Evolutionary conservation across 2,888 invertebrate genomes (phyloP), one percentile per base, ranked within the genome.

Genomic region (Tetheella fluctuosa): DNA sequence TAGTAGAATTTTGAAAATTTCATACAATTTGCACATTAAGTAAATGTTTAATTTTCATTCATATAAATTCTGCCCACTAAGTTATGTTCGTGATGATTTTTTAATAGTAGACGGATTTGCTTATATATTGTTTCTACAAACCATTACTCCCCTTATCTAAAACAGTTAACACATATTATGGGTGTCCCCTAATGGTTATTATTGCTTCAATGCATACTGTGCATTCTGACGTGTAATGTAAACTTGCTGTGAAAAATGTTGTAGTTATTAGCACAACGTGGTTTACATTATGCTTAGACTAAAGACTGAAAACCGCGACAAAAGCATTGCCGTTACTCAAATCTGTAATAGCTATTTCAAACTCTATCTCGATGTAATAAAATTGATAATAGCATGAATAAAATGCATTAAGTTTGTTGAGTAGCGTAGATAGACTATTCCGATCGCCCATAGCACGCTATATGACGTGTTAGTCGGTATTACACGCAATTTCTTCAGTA

Each of bases 361-460:
- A 48, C 12, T 48, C 20, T 48, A 48, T 42, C 17, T 5, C 17
- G 4, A 7, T 15, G n/a, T 7, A 7, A 6, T 48, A 48, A 48
- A 48, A 20, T 48, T 48, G 20, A 48, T 48, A 20, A 20, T 48
- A 6, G 48, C 48, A 10, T 42, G 42, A 17, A 42, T 48, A 48
- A 48, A 48, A 15, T 20, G 10, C 48, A 48, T n/a, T 48, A 20
- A 48, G 48, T 48, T 48, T 20, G n/a, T n/a, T n/a, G 34, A 65
- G 59, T 64, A 67, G 63, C 64, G 59, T 71, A 63, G 64, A 61
- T 60, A 68, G 65, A 64, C 65, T 68, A 74, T 73, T 71, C 68
- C 69, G 76, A 73, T 71, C 69, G 74, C 67, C 58, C 60, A 66
- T 1, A 58, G 64, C 83, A 83, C 83, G 83, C 83, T 64, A 83